Evolutionary conservation across 2,113 vertebrate genomes (phyloP), one percentile per base, ranked within the genome.

Genomic region (Calidris pugnax): DNA sequence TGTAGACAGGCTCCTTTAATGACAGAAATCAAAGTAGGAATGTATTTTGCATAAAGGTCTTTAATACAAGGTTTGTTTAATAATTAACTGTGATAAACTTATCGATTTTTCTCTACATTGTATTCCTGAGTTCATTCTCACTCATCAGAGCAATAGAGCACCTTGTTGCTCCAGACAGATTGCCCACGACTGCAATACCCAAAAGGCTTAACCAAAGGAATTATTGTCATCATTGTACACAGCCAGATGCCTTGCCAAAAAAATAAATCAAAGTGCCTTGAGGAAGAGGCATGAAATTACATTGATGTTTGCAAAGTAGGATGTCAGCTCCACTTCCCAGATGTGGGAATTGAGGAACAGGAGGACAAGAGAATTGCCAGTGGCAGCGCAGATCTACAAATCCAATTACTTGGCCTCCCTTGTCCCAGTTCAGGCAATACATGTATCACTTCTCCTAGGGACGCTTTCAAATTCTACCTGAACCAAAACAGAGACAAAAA

Each of bases 401-500:
- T 23, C 59, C 76, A 67, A 56, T 68, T 67, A 68, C 12, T 85
- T 60, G 56, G 76, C 48, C 69, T 71, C 43, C 67, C 6, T 59
- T 53, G 24, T 48, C 51, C 56, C 48, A 67, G 4, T 81, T 86
- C 53, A 64, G 48, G 55, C 33, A 90, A 67, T 13, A 59, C 27
- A 83, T 0, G 0, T 22, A 80, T 27, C 28, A 27, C 16, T 90
- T 63, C 51, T 93, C 79, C 56, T 21, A 71, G 72, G 27, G 51
- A 93, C 11, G 18, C 39, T 92, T 73, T 80, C 41, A 64, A 45
- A 84, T 56, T 78, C 63, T 78, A 57, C 64, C 57, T 68, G 33
- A 80, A 92, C 32, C 24, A 81, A 89, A 96, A 96, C 12, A 94
- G 80, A 72, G 87, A 85, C 39, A 81, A 85, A 77, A 90, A 86